Conservation (phyloP, 2,888 invertebrate species). For the Sarcophaga rosellei region DNA sequence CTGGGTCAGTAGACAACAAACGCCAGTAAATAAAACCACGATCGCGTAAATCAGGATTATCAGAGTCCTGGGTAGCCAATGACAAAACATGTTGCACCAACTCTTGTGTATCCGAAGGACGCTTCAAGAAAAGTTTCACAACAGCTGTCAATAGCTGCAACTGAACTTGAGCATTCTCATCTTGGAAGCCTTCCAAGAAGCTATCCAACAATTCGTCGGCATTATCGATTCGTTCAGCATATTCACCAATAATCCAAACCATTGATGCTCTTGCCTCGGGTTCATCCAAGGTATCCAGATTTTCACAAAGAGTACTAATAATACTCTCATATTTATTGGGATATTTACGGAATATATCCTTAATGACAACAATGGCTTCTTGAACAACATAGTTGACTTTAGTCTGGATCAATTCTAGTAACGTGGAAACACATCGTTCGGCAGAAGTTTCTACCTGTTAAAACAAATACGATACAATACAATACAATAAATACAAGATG, state of each 20-base stretch:
- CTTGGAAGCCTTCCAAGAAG: slow-evolving; percentile 98
- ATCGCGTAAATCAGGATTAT: slow-evolving; percentile 99
- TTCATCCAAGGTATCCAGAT: slow-evolving; percentile 98
- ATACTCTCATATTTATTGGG: slow-evolving; percentile 99
- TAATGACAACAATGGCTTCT: slow-evolving; percentile 99
- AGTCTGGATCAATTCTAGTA: slow-evolving; percentile 98
- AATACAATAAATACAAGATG: no score
- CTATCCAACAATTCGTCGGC: slow-evolving; percentile 99
- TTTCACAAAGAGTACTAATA: slow-evolving; percentile 99
- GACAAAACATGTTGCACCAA: slow-evolving; percentile 97
- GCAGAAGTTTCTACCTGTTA: slow-evolving; percentile 93
- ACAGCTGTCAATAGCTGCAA: slow-evolving; percentile 98
- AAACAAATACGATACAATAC: not conserved
- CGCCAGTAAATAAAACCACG: slow-evolving; percentile 99
- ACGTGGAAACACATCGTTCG: slow-evolving; percentile 98
- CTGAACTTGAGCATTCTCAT: slow-evolving; percentile 98
- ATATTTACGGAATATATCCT: slow-evolving; percentile 98
- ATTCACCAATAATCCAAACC: slow-evolving; percentile 98
- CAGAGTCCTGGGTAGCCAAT: slow-evolving; percentile 94
- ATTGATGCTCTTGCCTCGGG: slow-evolving; percentile 99
- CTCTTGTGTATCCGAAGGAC: slow-evolving; percentile 99
- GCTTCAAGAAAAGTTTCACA: slow-evolving; percentile 98
- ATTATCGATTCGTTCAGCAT: slow-evolving; percentile 99
- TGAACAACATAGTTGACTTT: slow-evolving; percentile 99
- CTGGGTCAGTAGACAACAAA: slow-evolving; percentile 98